A percentile compares a stretch with the other conserved stretches of the same genome.
Conservation (phyloP, 1,140 invertebrate genomes). For the Pseudomyrmex sp. region DNA sequence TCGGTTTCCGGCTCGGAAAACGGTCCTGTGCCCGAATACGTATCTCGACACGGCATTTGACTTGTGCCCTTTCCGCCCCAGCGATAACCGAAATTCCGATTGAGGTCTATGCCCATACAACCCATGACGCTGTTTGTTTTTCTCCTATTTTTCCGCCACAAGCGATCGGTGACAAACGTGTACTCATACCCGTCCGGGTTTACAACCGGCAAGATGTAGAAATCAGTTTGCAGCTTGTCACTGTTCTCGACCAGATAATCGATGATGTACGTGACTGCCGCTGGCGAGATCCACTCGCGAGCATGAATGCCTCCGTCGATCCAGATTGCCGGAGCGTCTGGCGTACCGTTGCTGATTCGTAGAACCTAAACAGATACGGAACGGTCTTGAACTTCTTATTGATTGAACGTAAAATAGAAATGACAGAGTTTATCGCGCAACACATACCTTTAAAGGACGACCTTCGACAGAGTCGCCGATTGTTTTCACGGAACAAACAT, state of each 20-base stretch:
- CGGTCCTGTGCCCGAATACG: constrained; percentile 90
- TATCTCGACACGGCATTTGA: constrained; percentile 91
- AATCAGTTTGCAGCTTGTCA: constrained; percentile 87
- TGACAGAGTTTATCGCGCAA: not conserved
- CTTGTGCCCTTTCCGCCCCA: constrained; percentile 92
- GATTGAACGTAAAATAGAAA: not conserved
- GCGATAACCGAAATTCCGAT: constrained; percentile 89
- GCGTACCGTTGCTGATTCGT: constrained; percentile 87
- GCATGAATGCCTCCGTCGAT: constrained; percentile 91
- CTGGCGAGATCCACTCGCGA: constrained; percentile 93
- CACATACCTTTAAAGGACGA: constrained; percentile 88
- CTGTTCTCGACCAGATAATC: constrained; percentile 92
- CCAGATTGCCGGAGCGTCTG: constrained; percentile 83
- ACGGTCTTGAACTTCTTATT: not conserved
- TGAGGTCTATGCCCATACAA: constrained; percentile 90
- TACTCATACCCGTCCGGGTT: constrained; percentile 91
- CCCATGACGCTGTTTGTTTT: constrained; percentile 82
- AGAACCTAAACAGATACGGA: constrained; percentile 81
- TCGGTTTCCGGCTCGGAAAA: constrained; percentile 95
- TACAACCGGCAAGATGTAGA: constrained; percentile 86
- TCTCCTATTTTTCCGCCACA: constrained; percentile 90
- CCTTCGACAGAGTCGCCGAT: constrained; percentile 93
- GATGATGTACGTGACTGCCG: constrained; percentile 88
- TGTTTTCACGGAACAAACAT: constrained; percentile 89
- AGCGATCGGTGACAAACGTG: constrained; percentile 88